phyloP scores from a whole-genome alignment of 2,888 invertebrate genomes.

The Heliconius ethilla region DNA sequence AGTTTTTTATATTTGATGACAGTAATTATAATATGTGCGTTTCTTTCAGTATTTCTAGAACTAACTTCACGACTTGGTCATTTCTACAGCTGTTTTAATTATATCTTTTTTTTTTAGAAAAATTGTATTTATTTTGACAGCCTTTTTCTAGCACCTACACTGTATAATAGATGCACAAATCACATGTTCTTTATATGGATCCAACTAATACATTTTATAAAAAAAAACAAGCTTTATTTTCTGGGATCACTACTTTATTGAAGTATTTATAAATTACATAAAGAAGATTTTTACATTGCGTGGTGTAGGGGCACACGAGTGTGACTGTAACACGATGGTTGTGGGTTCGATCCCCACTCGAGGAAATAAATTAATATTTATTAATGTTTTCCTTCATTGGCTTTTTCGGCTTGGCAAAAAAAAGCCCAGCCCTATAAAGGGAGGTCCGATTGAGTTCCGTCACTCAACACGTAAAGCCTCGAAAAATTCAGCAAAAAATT shows the following conservation, averaged over 20 bases:
- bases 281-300: not conserved
- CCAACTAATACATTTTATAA: not conserved
- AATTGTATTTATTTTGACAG: not conserved
- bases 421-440: too few relatives aligned
- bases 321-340: too few relatives aligned
- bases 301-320: too few relatives aligned
- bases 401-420: too few relatives aligned
- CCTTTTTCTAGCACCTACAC: constrained; percentile 40
- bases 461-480: too few relatives aligned
- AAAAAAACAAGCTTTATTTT: not conserved
- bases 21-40: not conserved
- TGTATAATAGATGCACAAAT: constrained; percentile 48
- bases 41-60: constrained; percentile 19
- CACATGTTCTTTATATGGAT: not conserved
- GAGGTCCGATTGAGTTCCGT: too few relatives aligned
- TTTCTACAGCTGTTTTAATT: not conserved
- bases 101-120: not conserved
- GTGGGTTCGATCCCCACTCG: too few relatives aligned
- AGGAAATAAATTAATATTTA: too few relatives aligned
- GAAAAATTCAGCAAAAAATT: too few relatives aligned
- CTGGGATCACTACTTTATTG: not conserved
- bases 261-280: not conserved
- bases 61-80: not conserved
- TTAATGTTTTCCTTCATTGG: too few relatives aligned
- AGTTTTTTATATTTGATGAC: not conserved